These are phyloP conservation scores for Delia radicum DNA, from an alignment of 1,140 invertebrate species.

Conservation along the genomic window DNA sequence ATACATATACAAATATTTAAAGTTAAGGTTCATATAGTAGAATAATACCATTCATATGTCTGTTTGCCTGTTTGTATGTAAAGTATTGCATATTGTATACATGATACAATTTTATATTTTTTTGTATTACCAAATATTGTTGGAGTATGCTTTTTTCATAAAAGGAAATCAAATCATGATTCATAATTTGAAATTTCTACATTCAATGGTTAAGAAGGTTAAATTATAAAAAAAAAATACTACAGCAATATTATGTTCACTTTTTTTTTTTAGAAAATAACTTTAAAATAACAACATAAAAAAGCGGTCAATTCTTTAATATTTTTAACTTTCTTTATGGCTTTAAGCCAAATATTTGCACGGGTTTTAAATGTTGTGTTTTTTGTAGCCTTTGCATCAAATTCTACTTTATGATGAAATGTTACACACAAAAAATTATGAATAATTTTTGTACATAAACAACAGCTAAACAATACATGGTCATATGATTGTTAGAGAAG, in stretches of 20 bases:
- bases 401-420: background rate
- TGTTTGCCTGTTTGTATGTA: too few relatives aligned
- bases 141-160: background rate
- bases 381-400: background rate
- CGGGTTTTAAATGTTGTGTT: background rate
- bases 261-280: too few relatives aligned
- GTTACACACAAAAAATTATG: background rate
- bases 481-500: background rate
- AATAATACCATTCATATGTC: too few relatives aligned
- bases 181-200: background rate
- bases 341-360: background rate
- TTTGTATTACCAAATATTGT: background rate
- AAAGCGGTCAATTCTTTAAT: background rate
- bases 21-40: too few relatives aligned
- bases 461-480: background rate
- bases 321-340: slow-evolving; percentile 5
- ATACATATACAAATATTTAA: too few relatives aligned
- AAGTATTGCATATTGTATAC: too few relatives aligned
- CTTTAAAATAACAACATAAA: too few relatives aligned
- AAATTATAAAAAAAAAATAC: too few relatives aligned
- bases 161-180: background rate
- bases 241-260: background rate
- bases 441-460: background rate
- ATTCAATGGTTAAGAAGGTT: background rate
- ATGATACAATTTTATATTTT: background rate